Conservation (phyloP, 2,888 invertebrate species). For the Lasius platythorax region DNA sequence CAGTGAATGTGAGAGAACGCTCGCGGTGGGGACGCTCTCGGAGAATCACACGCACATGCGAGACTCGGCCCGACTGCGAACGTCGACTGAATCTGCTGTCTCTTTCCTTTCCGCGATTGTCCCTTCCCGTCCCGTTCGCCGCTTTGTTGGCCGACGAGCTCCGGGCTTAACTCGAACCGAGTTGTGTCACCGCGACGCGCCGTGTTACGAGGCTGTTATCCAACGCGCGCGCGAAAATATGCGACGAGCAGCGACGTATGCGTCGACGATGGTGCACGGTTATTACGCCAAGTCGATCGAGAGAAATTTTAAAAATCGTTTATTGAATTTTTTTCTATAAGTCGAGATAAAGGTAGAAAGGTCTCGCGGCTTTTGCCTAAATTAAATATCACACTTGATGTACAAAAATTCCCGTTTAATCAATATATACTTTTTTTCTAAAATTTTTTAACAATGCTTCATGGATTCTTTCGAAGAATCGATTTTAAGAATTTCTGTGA, state of each 20-base stretch:
- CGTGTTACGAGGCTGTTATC: conserved; percentile 70
- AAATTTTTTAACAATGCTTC: background rate
- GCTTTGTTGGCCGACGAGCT: conserved; percentile 60
- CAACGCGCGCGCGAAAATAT: conserved; percentile 63
- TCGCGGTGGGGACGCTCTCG: background rate
- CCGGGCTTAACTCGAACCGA: conserved; percentile 49
- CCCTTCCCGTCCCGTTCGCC: background rate
- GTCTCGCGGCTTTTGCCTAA: background rate
- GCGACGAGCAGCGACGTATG: conserved; percentile 24
- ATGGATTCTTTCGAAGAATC: background rate
- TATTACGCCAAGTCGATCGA: background rate
- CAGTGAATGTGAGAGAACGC: conserved; percentile 10
- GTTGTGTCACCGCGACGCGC: conserved; percentile 69
- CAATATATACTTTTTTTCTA: background rate
- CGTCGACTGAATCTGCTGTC: conserved; percentile 25
- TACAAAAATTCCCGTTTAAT: background rate
- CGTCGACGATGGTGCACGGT: background rate
- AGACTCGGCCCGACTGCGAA: conserved; percentile 58
- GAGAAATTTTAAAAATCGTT: background rate
- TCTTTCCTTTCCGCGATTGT: conserved; percentile 41
- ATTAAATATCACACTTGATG: background rate
- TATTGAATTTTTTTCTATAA: background rate
- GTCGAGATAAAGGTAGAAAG: background rate
- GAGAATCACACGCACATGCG: conserved; percentile 57
- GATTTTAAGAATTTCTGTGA: background rate